Percentiles rank a stretch among this genome's conserved stretches.
Evolutionary conservation across 2,797 vertebrate genomes (phyloP).

Genomic region (Acestrorhynchus altus): DNA sequence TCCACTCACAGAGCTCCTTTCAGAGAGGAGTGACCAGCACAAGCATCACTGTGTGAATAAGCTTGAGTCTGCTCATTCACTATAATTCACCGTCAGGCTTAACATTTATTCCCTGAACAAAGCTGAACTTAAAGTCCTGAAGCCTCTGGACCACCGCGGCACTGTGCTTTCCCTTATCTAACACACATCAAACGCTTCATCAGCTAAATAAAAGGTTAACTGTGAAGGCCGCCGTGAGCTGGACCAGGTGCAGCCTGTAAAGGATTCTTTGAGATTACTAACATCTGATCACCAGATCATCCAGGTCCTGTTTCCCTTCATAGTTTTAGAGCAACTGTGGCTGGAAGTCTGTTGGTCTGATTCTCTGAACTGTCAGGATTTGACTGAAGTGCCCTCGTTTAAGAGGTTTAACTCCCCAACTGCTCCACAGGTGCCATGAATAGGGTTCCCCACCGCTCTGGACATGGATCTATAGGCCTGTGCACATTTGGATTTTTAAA

Average conservation of each 20-base stretch:
- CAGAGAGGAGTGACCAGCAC: background rate
- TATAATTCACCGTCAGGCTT: too few species aligned
- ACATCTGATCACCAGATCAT: too few species aligned
- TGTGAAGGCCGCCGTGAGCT: constrained; percentile 16
- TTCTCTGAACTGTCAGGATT: too few species aligned
- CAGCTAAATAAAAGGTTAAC: constrained; percentile 12
- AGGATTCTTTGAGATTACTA: background rate
- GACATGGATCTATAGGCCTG: too few species aligned
- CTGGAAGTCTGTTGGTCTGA: too few species aligned
- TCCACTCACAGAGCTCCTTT: background rate
- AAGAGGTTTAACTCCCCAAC: too few species aligned
- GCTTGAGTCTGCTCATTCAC: background rate
- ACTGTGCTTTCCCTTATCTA: constrained; percentile 1
- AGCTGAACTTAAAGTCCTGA: background rate
- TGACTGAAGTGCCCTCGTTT: too few species aligned
- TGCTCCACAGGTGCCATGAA: too few species aligned
- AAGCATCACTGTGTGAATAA: background rate
- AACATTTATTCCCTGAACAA: background rate
- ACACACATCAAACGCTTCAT: background rate
- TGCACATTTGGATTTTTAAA: too few species aligned
- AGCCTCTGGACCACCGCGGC: background rate
- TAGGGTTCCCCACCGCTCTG: too few species aligned
- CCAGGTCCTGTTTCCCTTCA: too few species aligned
- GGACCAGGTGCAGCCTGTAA: constrained; percentile 11
- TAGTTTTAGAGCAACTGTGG: too few species aligned